These are phyloP conservation scores for Mirounga angustirostris DNA, from an alignment of 2,113 vertebrate species.

Conservation along the genomic window DNA sequence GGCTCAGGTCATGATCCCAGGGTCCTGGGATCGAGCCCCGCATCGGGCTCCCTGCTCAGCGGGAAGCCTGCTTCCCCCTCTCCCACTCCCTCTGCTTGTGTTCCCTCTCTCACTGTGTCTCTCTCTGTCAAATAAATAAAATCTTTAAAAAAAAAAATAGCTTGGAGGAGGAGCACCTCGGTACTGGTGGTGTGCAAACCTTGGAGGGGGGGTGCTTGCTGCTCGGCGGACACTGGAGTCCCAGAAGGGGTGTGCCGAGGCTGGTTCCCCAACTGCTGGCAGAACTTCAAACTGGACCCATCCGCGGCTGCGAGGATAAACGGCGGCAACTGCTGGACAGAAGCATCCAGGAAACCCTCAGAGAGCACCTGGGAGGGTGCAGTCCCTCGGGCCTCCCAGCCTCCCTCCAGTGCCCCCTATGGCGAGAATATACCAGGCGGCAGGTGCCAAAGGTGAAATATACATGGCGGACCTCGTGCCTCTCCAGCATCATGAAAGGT, in stretches of 20 bases:
- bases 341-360: neutral
- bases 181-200: neutral
- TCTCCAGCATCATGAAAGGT: neutral
- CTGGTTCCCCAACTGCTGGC: neutral
- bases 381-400: no score
- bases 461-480: neutral
- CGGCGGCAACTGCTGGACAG: accelerated
- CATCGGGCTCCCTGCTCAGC: no score
- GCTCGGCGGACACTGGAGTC: neutral
- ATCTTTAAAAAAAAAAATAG: no score
- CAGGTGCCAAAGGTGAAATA: neutral
- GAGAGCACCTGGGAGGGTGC: neutral
- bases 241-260: accelerated
- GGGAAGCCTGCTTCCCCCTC: no score
- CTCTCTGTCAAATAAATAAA: no score
- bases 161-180: no score
- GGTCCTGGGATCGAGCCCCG: no score
- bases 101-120: no score
- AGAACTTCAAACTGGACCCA: neutral
- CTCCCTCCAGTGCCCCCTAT: neutral
- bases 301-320: neutral
- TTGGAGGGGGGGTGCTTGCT: neutral
- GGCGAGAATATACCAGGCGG: neutral
- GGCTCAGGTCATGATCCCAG: no score
- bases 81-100: no score